Evolutionary conservation across 2,797 vertebrate genomes (phyloP), one percentile per base, ranked within the genome.

Genomic region (Parotocinclus haroldoi): DNA sequence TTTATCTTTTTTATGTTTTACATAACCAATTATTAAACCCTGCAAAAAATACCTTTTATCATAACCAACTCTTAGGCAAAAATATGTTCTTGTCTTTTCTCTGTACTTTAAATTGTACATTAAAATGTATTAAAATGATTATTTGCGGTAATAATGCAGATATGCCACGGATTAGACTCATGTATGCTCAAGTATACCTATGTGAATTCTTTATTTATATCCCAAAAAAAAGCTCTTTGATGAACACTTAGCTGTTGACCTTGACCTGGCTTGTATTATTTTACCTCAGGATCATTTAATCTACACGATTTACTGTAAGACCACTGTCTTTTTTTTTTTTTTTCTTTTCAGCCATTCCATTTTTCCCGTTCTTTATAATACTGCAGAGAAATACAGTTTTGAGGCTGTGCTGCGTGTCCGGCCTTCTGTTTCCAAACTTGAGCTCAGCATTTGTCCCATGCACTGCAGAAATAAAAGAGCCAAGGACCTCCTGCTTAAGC

Each of bases 391-490:
- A 17, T 18, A 63, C 11, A 49, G 45, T 38, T 58, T 58, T 51
- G 27, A 55, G 19, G 13, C 50, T 13, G 39, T 46, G 39, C 63
- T 44, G 54, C 51, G 50, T 38, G 60, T 63, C 68, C 63, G 36
- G 50, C 62, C 60, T 58, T 42, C 39, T 66, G n/a, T 68, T 67
- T 55, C 45, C 18, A 62, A 63, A 63, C 69, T 58, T 62, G 66
- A 44, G 17, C 9, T 62, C 48, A 37, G 51, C 68, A 37, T 72
- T 70, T 62, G 67, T 72, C 77, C 56, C 45, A 16, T 59, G 58
- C 69, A 67, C 77, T 67, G 57, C 68, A 60, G 55, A 69, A 74
- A 61, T 76, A 67, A 77, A 66, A 71, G 72, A 60, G 61, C 63
- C 65, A 71, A 78, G 69, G 58, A 74, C 60, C 63, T 71, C 59